Evolutionary conservation across 2,797 vertebrate species (phyloP).

Genomic region (Harpagifer antarcticus): DNA sequence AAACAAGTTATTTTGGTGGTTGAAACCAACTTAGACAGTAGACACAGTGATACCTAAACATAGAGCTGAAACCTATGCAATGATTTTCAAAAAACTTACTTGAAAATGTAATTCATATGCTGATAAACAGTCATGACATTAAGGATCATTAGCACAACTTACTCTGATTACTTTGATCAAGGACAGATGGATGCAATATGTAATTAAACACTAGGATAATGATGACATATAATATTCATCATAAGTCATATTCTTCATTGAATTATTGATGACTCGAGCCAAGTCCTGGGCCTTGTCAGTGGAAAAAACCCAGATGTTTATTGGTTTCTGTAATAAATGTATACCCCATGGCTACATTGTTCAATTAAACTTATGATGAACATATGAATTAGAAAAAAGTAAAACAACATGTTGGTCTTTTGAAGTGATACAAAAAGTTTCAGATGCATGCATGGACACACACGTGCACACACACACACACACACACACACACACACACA

Average conservation of each 20-base stretch:
- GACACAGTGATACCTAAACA: background rate
- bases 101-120: background rate
- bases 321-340: slow-evolving; percentile 39
- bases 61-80: background rate
- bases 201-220: slow-evolving; percentile 56
- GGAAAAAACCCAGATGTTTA: slow-evolving; percentile 55
- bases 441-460: slow-evolving; percentile 2
- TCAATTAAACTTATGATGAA: slow-evolving; percentile 25
- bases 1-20: too few species aligned
- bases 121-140: slow-evolving; percentile 13
- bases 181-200: slow-evolving; percentile 50
- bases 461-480: background rate
- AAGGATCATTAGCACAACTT: slow-evolving; percentile 23
- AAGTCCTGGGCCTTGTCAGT: slow-evolving; percentile 16
- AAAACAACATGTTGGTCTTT: slow-evolving; percentile 34
- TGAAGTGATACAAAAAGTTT: slow-evolving; percentile 4
- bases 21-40: background rate
- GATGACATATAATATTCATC: slow-evolving; percentile 57
- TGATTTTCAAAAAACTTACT: background rate
- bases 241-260: slow-evolving; percentile 49
- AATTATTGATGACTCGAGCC: slow-evolving; percentile 67
- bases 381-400: slow-evolving; percentile 30
- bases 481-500: slow-evolving; percentile 10
- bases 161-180: slow-evolving; percentile 23
- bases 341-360: slow-evolving; percentile 18